These are phyloP conservation scores for Canis aureus DNA, from an alignment of 2,113 vertebrate genomes.

Conservation along the genomic window DNA sequence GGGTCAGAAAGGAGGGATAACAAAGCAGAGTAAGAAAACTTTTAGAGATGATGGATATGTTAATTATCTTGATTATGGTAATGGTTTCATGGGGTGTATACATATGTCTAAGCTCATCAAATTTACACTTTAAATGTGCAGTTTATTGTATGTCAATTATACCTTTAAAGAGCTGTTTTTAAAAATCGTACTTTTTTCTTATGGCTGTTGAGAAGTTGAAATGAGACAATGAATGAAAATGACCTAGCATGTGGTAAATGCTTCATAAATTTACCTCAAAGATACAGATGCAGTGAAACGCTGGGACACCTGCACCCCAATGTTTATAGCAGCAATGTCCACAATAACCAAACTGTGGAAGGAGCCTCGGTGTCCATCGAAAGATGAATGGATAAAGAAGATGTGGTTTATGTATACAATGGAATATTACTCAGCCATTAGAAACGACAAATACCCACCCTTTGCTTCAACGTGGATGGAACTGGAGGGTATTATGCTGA, in stretches of 20 bases:
- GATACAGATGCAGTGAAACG: too few relatives aligned
- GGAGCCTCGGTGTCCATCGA: too few relatives aligned
- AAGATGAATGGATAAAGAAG: too few relatives aligned
- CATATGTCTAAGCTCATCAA: conserved; percentile 55
- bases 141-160: conserved; percentile 49
- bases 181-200: conserved; percentile 39
- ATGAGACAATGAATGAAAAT: conserved; percentile 39
- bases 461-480: too few relatives aligned
- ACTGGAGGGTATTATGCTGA: too few relatives aligned
- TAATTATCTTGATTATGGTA: conserved; percentile 70
- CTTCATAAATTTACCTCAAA: not conserved
- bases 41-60: conserved; percentile 40
- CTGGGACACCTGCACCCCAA: too few relatives aligned
- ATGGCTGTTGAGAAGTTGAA: conserved; percentile 36
- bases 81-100: conserved; percentile 18
- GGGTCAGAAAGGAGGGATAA: conserved; percentile 16
- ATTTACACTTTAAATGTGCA: conserved; percentile 58
- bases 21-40: not conserved
- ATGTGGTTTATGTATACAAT: too few relatives aligned
- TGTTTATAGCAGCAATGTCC: too few relatives aligned
- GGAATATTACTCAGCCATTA: too few relatives aligned
- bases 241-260: not conserved
- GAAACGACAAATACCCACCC: too few relatives aligned
- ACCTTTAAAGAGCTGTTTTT: conserved; percentile 30
- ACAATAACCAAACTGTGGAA: too few relatives aligned